Base-by-base conservation (phyloP, 2,888 invertebrate species). In the Drosophila atripex region DNA sequence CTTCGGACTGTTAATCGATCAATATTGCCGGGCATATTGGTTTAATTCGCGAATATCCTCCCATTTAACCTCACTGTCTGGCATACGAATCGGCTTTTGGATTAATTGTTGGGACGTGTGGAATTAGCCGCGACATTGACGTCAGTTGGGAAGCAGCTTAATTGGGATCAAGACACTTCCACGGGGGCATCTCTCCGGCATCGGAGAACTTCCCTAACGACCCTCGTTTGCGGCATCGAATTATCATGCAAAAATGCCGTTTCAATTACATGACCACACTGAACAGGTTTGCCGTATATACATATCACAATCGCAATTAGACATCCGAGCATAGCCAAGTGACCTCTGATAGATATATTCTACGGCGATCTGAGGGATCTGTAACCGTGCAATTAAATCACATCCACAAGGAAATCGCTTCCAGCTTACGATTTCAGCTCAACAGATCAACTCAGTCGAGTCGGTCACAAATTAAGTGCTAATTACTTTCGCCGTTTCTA, bases 221-320 rank as follows among this genome's bases (percentile, higher is more conserved):
- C 78, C 61, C 88, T 75, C 54, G 69, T 25, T 45, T 30, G 52
- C 38, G 30, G 51, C 43, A 14, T 53, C 50, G 11, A 80, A 71
- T 85, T 87, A 75, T 54, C 51, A 82, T 84, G 88, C 88, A 88
- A 88, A 88, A 82, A 84, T 86, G 87, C 58, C 64, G 87, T 84
- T 73, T 72, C 46, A 68, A 66, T 80, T 82, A 71, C 73, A 69
- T 69, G 49, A 7, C 18, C 18, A 18, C 30, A 32, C 52, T 30
- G 46, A 76, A 73, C 49, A 68, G 52, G 64, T 64, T 64, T 28
- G 45, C 45, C 64, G 38, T 71, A 80, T 70, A 66, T 69, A 69
- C 66, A 58, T 54, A 45, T 83, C 73, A 82, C 79, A 71, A 52
- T 66, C 25, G 75, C 77, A 76, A 86, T 86, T 88, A 78, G 60